These are phyloP conservation scores for Nerophis lumbriciformis DNA, from an alignment of 2,113 vertebrate species.

Conservation along the genomic window DNA sequence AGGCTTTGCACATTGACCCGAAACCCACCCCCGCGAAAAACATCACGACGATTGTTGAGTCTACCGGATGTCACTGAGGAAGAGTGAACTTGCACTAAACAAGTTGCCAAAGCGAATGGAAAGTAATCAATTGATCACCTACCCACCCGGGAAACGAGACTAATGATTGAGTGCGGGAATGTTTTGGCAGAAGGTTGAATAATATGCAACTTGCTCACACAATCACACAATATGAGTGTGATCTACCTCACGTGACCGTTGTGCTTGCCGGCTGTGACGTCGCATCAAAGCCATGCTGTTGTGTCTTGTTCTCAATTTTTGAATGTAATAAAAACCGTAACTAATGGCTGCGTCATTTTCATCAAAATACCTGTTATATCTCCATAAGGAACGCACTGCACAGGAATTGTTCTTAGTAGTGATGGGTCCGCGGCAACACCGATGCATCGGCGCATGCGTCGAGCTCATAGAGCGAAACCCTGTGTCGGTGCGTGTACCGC, in stretches of 20 bases:
- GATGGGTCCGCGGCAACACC: too few relatives aligned
- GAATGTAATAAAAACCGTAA: constrained; percentile 70
- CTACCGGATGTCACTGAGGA: constrained; percentile 47
- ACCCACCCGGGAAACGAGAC: constrained; percentile 20
- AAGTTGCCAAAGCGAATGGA: constrained; percentile 43
- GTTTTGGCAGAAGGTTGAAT: constrained; percentile 24
- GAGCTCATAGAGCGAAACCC: too few relatives aligned
- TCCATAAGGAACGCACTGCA: too few relatives aligned
- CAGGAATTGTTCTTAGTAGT: not conserved
- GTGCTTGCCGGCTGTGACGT: constrained; percentile 58
- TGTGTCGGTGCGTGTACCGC: too few relatives aligned
- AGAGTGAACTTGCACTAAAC: constrained; percentile 69
- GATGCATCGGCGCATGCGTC: too few relatives aligned
- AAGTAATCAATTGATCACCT: constrained; percentile 16
- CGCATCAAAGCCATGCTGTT: constrained; percentile 51
- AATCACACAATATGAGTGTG: constrained; percentile 76
- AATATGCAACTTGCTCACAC: constrained; percentile 83
- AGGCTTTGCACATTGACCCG: constrained; percentile 63
- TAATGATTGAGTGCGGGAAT: constrained; percentile 19
- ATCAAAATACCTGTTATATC: constrained; percentile 2
- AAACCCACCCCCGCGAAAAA: not conserved
- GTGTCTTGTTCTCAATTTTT: constrained; percentile 58
- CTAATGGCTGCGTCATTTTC: constrained; percentile 19
- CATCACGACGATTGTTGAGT: constrained; percentile 43
- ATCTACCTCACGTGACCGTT: constrained; percentile 89